Evolutionary conservation across 2,113 vertebrate species (phyloP), one percentile per base, ranked within the genome.

Genomic region (Sakesphorus luctuosus): DNA sequence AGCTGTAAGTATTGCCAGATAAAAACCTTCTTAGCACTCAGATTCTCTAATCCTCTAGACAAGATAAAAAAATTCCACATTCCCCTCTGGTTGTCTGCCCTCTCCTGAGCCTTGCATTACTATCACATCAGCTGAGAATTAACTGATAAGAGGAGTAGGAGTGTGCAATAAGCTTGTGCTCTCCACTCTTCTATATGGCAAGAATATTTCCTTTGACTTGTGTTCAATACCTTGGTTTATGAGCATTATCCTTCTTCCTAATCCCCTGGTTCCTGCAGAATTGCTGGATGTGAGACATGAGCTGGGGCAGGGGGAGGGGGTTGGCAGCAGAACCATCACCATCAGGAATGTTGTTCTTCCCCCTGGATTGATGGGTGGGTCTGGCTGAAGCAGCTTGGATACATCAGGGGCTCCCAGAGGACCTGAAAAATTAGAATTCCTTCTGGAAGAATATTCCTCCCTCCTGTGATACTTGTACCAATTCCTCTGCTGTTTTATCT

Each of bases 131-230:
- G 68, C 31, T 94, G 61, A 84, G 38, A 89, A 56, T 75, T 90
- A 90, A 59, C 19, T 49, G 85, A 50, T 95, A 93, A 84, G 73
- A 68, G 67, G 78, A 84, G 69, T 6, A 59, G 71, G 84, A 76
- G 53, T 14, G 29, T 67, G 71, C 59, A 50, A 77, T 88, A 50
- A 74, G 52, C 89, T 59, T 74, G 14, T 78, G 77, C 49, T 66
- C 72, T 83, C 72, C 28, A 46, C 59, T 55, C 52, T 93, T 90
- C 66, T 93, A 12, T 75, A 62, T 29, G 33, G 81, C 23, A 83
- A 61, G 68, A 88, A 80, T 94, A 86, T 91, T 93, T 84, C 59
- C 72, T 86, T 83, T 80, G 84, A 74, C 63, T 95, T 46, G 19
- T 89, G 50, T 78, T 94, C 76, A 78, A 44, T 92, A 65, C 36